A percentile compares a stretch with the other conserved stretches of the same genome.
These are phyloP conservation scores for Diaphora mendica DNA, from an alignment of 2,888 invertebrate genomes.

Conservation along the genomic window DNA sequence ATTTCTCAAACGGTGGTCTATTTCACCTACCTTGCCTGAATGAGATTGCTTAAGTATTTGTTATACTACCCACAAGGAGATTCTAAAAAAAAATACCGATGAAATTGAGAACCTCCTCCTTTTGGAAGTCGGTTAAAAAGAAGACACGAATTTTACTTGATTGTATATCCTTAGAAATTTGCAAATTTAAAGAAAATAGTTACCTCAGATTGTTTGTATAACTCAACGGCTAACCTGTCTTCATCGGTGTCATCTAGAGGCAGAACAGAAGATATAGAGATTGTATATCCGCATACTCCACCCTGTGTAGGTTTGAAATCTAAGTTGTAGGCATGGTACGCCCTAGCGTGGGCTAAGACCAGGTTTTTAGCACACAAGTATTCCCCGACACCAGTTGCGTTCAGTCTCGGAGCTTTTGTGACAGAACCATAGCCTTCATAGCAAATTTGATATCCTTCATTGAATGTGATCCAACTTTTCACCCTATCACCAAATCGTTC, in stretches of 20 bases:
- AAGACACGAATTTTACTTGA: neutral
- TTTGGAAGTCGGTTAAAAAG: too few species aligned
- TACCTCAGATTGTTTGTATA: slow-evolving; percentile 47
- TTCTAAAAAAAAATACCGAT: neutral
- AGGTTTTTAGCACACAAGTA: slow-evolving; percentile 81
- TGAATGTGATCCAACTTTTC: slow-evolving; percentile 86
- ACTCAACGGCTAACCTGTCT: slow-evolving; percentile 62
- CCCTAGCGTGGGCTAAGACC: slow-evolving; percentile 83
- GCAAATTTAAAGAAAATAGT: slow-evolving; percentile 32
- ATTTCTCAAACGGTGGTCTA: too few species aligned
- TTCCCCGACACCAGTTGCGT: slow-evolving; percentile 76
- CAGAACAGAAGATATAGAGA: slow-evolving; percentile 37
- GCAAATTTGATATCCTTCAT: slow-evolving; percentile 80
- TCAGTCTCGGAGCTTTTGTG: slow-evolving; percentile 64
- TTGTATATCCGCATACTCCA: slow-evolving; percentile 50
- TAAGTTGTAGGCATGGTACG: slow-evolving; percentile 70
- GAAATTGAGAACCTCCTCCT: too few species aligned
- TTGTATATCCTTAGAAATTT: neutral
- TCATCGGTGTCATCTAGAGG: slow-evolving; percentile 60
- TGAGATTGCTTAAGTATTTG: neutral
- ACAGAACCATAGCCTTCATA: slow-evolving; percentile 73
- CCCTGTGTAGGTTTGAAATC: slow-evolving; percentile 61
- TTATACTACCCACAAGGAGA: neutral
- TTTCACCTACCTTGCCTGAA: neutral
- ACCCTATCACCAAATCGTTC: slow-evolving; percentile 80